Evolutionary conservation across 1,140 invertebrate genomes (phyloP), one percentile per base, ranked within the genome.

Genomic region (Gryon sp.): DNA sequence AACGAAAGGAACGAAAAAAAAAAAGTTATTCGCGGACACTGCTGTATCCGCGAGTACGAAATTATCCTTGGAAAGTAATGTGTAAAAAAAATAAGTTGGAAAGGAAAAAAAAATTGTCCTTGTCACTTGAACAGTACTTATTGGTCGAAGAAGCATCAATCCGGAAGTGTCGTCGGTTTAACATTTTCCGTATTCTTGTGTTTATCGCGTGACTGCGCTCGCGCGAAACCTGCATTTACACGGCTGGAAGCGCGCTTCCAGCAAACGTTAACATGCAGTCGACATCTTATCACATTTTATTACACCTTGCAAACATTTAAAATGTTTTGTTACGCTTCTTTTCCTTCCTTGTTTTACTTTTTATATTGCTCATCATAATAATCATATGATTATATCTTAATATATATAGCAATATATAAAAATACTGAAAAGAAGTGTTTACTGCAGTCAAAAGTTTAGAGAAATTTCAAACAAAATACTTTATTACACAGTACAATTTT

Each of bases 181-280:
- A 40, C 53, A 72, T 77, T 76, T 68, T 68, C 75, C 75, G 62
- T 63, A 68, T 57, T 77, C 62, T 48, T 36, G 32, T 26, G 53
- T 41, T 65, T 59, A 76, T 73, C 59, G 81, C 78, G 79, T 81
- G 70, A 80, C 70, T 55, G 32, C 24, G 62, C 43, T 78, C 57
- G 83, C 83, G 83, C 85, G 83, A 83, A 83, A 81, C 81, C 68
- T 66, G 69, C 81, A 74, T 87, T 86, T 87, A 85, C 83, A 86
- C 79, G 85, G 78, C 63, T 82, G 62, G 78, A 46, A 62, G 68
- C 78, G 60, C 81, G 46, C 72, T 53, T 24, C 28, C 62, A 53
- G 28, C 28, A 69, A 73, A 70, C 16, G 73, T 76, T 62, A 79
- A 60, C 74, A 59, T 72, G 79, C 79, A 74, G 63, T 32, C 18